Base-by-base conservation (phyloP, 2,113 vertebrate species). In the Ochotona princeps region DNA sequence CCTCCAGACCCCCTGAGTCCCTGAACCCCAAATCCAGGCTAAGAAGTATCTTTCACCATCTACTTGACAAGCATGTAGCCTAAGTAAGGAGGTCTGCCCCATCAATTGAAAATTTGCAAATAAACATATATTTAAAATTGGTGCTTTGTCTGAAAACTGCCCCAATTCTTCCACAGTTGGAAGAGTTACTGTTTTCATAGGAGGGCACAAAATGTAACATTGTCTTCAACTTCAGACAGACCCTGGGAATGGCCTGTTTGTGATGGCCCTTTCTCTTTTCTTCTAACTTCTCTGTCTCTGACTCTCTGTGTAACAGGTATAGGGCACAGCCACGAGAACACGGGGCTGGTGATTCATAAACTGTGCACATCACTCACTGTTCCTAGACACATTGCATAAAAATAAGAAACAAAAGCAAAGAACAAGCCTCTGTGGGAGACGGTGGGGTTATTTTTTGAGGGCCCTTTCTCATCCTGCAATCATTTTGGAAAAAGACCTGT, bases 191-290 rank as follows among this genome's bases (percentile, higher is more conserved):
- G 30, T 95, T 93, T 94, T 83, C 12, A 35, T 30, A 80, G 76
- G 28, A 92, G 88, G 87, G n/a, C 76, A 30, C 30, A 61, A 76
- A 83, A 78, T 90, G 15, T 70, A 89, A 47, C 72, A 80, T 67
- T 32, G 12, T 87, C 47, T 93, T 13, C 69, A 26, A 67, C 90
- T 96, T 96, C 89, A 86, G 78, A 47, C 63, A 95, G 90, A 93
- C 32, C 82, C 80, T 76, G 85, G 88, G 32, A 94, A 73, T 1
- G 5, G 72, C 76, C 88, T 87, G 32, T 38, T 92, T 94, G 86
- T 79, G 90, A 25, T 61, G 63, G 7, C 38, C 57, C 4, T 91
- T 89, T 90, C 60, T 73, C 44, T 94, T 80, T 89, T 72, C 89
- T 91, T 92, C 38, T 94, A 35, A 91, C 51, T 18, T 11, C 35